Evolutionary conservation across 1,140 invertebrate genomes (phyloP).

Genomic region (Drosophila pruinosa): DNA sequence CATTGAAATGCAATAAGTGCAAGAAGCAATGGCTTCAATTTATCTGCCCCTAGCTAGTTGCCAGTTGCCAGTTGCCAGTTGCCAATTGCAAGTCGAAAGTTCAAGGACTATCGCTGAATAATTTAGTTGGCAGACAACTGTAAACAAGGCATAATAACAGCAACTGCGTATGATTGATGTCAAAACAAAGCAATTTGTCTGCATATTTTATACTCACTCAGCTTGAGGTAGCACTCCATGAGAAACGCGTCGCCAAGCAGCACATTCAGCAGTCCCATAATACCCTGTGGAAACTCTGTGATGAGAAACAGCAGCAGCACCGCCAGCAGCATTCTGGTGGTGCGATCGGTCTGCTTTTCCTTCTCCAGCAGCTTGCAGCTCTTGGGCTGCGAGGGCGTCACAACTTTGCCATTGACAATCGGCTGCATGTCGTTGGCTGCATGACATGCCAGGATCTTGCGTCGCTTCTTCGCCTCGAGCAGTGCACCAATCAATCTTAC

Average conservation of each 20-base stretch:
- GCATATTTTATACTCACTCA: constrained; percentile 84
- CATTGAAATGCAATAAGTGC: constrained; percentile 34
- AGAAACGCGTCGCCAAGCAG: constrained; percentile 89
- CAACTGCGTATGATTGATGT: constrained; percentile 55
- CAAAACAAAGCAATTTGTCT: constrained; percentile 6
- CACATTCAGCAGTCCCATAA: constrained; percentile 90
- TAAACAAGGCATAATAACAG: constrained; percentile 1
- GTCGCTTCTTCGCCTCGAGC: constrained; percentile 88
- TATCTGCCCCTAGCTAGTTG: background rate
- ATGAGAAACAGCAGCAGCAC: constrained; percentile 95
- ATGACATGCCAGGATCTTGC: constrained; percentile 87
- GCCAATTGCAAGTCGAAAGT: background rate
- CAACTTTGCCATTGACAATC: constrained; percentile 79
- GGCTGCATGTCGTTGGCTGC: constrained; percentile 83
- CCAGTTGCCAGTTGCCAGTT: background rate
- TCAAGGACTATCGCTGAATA: background rate
- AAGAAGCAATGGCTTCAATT: background rate
- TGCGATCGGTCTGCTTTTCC: constrained; percentile 91
- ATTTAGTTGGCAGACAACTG: background rate
- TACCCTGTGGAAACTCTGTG: constrained; percentile 93
- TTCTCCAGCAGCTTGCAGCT: constrained; percentile 84
- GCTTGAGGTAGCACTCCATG: constrained; percentile 88
- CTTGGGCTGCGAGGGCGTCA: constrained; percentile 80
- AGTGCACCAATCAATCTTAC: constrained; percentile 90
- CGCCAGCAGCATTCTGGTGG: constrained; percentile 96